Evolutionary conservation across 2,113 vertebrate genomes (phyloP).

Genomic region (Vulpes lagopus): DNA sequence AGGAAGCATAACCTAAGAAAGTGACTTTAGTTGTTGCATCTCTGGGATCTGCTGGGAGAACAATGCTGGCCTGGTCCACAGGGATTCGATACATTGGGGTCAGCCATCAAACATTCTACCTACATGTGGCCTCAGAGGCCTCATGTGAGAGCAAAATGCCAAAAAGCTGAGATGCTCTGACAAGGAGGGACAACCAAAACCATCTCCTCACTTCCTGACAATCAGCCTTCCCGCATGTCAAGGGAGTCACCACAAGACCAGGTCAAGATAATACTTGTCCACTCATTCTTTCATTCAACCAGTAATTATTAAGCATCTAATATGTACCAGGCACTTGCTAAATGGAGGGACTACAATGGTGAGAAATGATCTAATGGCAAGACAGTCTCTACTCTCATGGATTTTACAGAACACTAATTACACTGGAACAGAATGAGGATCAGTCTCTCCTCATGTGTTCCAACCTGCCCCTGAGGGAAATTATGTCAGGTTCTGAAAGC

Average conservation of each 20-base stretch:
- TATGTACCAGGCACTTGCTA: not conserved
- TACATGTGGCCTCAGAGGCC: not conserved
- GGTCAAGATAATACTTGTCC: not conserved
- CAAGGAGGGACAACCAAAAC: not conserved
- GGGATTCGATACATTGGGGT: not conserved
- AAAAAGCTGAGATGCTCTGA: not conserved
- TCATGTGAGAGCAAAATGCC: not conserved
- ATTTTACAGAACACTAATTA: not conserved
- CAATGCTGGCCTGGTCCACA: not conserved
- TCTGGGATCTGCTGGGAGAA: not conserved
- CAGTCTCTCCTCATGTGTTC: not conserved
- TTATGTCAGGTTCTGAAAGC: not conserved
- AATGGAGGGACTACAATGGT: not conserved
- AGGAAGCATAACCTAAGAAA: not conserved
- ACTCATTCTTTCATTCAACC: not conserved
- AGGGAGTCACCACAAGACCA: not conserved
- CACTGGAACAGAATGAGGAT: not conserved
- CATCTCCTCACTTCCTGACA: not conserved
- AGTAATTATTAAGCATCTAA: slow-evolving; percentile 7
- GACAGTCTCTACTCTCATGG: not conserved
- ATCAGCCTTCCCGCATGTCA: not conserved
- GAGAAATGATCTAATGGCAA: not conserved
- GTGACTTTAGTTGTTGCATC: not conserved
- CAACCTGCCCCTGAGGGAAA: not conserved
- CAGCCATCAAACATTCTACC: not conserved